These are phyloP conservation scores for Mareca penelope DNA, from an alignment of 2,797 vertebrate species.

Conservation along the genomic window DNA sequence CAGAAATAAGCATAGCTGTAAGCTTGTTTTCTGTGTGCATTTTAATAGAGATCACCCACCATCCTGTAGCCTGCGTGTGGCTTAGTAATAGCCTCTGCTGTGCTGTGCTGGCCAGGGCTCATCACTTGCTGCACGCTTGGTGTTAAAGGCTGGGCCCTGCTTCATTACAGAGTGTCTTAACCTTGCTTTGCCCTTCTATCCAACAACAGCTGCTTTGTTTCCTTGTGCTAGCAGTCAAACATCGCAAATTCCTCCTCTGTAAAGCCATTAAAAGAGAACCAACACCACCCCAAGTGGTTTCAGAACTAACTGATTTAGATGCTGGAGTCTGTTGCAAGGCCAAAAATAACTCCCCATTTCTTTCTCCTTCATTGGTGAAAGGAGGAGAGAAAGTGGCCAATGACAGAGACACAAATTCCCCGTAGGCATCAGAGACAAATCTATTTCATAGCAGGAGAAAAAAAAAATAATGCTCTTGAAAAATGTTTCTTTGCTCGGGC, in stretches of 20 bases:
- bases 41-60: background rate
- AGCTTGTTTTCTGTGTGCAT: background rate
- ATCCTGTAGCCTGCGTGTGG: background rate
- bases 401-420: constrained; percentile 56
- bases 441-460: constrained; percentile 44
- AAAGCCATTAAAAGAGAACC: constrained; percentile 19
- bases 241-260: constrained; percentile 21
- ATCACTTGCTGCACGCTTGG: background rate
- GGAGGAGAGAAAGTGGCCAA: constrained; percentile 51
- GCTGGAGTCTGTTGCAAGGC: constrained; percentile 61
- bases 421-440: constrained; percentile 47
- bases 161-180: background rate
- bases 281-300: constrained; percentile 49
- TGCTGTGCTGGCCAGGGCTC: background rate
- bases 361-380: constrained; percentile 68
- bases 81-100: background rate
- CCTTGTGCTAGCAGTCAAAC: constrained; percentile 10
- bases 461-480: constrained; percentile 24
- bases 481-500: constrained; percentile 52
- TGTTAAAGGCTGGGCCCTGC: background rate
- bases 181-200: constrained; percentile 49
- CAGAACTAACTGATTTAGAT: constrained; percentile 64
- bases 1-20: background rate
- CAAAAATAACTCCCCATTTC: constrained; percentile 63
- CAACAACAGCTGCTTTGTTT: constrained; percentile 13